Evolutionary conservation across 2,888 invertebrate genomes (phyloP), one percentile per base, ranked within the genome.

Genomic region (Eupithecia subfuscata): DNA sequence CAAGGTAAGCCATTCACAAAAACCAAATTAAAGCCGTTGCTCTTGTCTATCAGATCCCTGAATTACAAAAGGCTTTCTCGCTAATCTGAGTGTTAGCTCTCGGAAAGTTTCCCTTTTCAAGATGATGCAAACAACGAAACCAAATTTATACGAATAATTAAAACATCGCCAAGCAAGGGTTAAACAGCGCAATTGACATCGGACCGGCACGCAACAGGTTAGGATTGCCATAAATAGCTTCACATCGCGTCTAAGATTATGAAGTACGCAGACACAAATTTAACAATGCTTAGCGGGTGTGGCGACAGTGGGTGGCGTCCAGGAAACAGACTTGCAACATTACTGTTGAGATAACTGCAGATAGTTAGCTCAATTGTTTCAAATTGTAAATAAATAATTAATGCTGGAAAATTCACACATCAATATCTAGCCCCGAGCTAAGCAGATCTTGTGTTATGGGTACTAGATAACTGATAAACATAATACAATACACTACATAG

Each of bases 101-200:
- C 63, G 25, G 9, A 67, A 74, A 69, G 34, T 70, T 70, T n/a
- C 40, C n/a, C 40, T 68, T 34, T 73, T 63, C 34, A 56, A 73
- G 63, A 73, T 30, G 65, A 74, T 63, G 71, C 69, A 40, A 74
- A 74, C 71, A 72, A 65, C 30, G 43, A 25, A 77, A 70, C 69
- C 65, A 40, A 75, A 77, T 64, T 77, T 75, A 75, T 75, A 73
- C 73, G 52, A 75, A 77, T 77, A 70, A 77, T 75, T 75, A 64
- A 77, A 75, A 77, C 73, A 75, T 70, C 73, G 77, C 74, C 78
- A 75, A 76, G 70, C 71, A 64, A 70, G 71, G 78, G 75, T 76
- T 75, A 76, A 77, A 79, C 78, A 76, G 72, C 75, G 78, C 77
- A 69, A 79, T 76, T 78, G 79, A 78, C 78, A 72, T 77, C 52